Evolutionary conservation across 2,113 vertebrate species (phyloP), one percentile per base, ranked within the genome.

Genomic region (Symphodus melops): DNA sequence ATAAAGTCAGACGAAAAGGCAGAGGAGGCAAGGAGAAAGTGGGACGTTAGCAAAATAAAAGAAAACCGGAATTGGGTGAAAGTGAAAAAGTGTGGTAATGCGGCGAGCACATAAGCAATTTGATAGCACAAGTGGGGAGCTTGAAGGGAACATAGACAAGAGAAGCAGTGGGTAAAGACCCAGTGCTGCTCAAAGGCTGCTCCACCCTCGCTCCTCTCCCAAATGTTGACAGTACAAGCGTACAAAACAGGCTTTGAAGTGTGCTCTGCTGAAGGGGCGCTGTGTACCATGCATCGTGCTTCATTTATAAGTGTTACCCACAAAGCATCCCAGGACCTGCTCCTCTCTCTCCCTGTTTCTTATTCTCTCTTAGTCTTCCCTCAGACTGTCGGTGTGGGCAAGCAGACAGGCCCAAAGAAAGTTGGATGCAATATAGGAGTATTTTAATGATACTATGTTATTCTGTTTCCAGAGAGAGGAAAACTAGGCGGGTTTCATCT

Each of bases 171-270:
- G 89, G 92, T 92, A 93, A 94, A 94, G 92, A 92, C 91, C 93
- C 81, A 63, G 53, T 76, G 74, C 85, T 72, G 87, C 92, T 93
- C 93, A 94, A 94, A 94, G 88, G 81, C 90, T 90, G 91, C 91
- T 91, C 90, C 92, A 92, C 91, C 88, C 81, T 89, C 91, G 86
- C 77, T 87, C 83, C 72, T 68, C 76, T 88, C 81, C 92, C 91
- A 85, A 89, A 88, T 91, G 93, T 93, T 94, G 94, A 95, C 94
- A 93, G 93, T 92, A 86, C 88, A 91, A 91, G 90, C 92, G 90
- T 92, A 89, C 93, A 94, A 91, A 93, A 93, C 91, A 92, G 86
- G 83, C 92, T 95, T 94, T 94, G 92, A 94, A 94, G 93, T 89
- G 83, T 60, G 89, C 78, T 86, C 85, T 81, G 83, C 87, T 89